These are phyloP conservation scores for Sycon ciliatum DNA, from an alignment of 37 sponge, comb jelly and placozoan species.

Conservation along the genomic window DNA sequence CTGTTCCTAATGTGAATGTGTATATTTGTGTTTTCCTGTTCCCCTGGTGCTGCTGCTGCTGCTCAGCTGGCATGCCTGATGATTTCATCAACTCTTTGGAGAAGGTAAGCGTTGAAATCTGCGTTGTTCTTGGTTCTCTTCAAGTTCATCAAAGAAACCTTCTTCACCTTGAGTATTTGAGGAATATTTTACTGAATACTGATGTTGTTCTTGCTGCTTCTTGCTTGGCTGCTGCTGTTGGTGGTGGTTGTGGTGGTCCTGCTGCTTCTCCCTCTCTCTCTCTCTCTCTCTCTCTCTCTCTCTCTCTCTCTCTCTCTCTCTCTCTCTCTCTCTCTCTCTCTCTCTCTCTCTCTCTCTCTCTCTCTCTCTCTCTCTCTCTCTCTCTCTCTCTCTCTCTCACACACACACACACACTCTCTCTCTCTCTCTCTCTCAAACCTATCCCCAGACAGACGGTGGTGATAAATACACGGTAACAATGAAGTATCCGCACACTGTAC, in stretches of 20 bases:
- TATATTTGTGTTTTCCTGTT: too few species aligned
- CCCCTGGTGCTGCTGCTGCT: too few species aligned
- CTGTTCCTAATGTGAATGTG: too few species aligned
- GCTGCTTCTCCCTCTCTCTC: background rate
- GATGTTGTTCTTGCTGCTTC: too few species aligned
- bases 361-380: background rate
- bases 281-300: background rate
- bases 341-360: background rate
- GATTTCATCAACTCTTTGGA: background rate
- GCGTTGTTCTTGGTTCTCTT: too few species aligned
- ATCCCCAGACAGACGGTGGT: conserved; percentile 19
- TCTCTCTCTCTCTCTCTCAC: background rate
- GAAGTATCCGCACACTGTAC: conserved; percentile 40
- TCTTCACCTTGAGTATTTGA: too few species aligned
- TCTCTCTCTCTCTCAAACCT: background rate
- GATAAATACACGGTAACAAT: conserved; percentile 24
- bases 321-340: background rate
- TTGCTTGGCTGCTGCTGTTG: too few species aligned
- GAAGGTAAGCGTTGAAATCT: too few species aligned
- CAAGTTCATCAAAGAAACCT: too few species aligned
- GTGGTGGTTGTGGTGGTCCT: too few species aligned
- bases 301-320: background rate
- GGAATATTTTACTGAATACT: too few species aligned
- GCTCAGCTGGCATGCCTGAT: background rate
- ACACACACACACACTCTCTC: background rate